A percentile compares a stretch with the other conserved stretches of the same genome.
Evolutionary conservation across 2,113 vertebrate genomes (phyloP).

Genomic region (Apodemus speciosus): DNA sequence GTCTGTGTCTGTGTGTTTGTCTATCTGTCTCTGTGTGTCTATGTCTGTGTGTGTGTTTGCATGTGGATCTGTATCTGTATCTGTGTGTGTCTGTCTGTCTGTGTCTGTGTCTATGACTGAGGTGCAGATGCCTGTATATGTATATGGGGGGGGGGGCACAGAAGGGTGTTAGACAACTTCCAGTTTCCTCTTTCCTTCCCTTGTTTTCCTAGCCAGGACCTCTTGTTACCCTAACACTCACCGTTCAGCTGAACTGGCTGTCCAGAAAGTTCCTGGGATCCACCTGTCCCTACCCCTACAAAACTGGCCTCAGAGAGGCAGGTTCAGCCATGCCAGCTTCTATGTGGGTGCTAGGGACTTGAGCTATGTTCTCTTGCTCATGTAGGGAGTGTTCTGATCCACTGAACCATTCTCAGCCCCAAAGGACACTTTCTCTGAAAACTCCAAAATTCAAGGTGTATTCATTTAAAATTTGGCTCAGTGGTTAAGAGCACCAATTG

Average conservation of each 20-base stretch:
- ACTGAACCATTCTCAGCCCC: neutral
- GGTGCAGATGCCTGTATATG: neutral
- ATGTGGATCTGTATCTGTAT: too few species aligned
- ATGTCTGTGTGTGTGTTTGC: too few species aligned
- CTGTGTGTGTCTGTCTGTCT: too few species aligned
- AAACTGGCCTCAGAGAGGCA: neutral
- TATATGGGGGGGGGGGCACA: neutral
- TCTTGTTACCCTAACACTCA: neutral
- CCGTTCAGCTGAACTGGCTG: accelerated
- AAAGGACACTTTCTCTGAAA: neutral
- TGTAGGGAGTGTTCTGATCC: neutral
- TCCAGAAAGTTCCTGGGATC: neutral
- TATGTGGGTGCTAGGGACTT: neutral
- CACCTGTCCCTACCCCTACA: too few species aligned
- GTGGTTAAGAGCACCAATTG: neutral
- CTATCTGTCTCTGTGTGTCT: too few species aligned
- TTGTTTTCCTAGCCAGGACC: neutral
- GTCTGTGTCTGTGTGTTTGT: too few species aligned
- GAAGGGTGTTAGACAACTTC: neutral
- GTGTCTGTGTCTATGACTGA: neutral
- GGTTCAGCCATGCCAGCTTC: neutral
- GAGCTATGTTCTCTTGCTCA: too few species aligned
- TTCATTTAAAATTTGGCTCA: neutral
- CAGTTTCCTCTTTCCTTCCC: neutral
- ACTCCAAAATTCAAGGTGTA: neutral